phyloP scores from a whole-genome alignment of 2,797 vertebrate species.

The Dermochelys coriacea region DNA sequence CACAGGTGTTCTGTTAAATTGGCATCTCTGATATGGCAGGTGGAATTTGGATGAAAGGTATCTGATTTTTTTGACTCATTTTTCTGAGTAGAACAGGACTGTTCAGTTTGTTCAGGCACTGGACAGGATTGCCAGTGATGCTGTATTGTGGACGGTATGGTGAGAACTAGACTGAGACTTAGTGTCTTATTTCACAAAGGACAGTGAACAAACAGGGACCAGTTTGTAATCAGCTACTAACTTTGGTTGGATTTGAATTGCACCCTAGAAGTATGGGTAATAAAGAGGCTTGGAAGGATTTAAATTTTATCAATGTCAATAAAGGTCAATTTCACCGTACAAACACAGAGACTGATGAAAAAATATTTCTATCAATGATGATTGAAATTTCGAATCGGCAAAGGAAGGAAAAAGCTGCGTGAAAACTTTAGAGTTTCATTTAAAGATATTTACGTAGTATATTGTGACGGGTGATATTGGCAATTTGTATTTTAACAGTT shows the following conservation, averaged over 20 bases:
- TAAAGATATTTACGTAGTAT: background rate
- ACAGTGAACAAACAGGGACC: background rate
- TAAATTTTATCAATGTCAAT: too few species aligned
- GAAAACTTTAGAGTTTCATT: background rate
- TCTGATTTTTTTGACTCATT: background rate
- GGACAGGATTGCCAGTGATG: background rate
- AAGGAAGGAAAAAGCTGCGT: background rate
- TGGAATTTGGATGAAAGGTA: background rate
- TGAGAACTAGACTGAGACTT: background rate
- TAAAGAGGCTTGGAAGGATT: background rate
- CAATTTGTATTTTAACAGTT: background rate
- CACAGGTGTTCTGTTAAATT: background rate
- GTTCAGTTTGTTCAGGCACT: rapidly evolving
- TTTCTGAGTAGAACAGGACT: background rate
- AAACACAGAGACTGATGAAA: background rate
- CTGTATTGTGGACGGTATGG: background rate
- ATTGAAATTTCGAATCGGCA: background rate
- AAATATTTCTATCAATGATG: background rate
- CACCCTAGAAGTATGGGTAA: background rate
- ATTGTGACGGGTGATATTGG: background rate
- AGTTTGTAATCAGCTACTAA: background rate
- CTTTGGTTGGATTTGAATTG: background rate
- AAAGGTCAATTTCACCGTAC: too few species aligned
- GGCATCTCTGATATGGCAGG: background rate
- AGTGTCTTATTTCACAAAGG: background rate